These are phyloP conservation scores for Bombus picipes DNA, from an alignment of 1,140 invertebrate species.

Conservation along the genomic window DNA sequence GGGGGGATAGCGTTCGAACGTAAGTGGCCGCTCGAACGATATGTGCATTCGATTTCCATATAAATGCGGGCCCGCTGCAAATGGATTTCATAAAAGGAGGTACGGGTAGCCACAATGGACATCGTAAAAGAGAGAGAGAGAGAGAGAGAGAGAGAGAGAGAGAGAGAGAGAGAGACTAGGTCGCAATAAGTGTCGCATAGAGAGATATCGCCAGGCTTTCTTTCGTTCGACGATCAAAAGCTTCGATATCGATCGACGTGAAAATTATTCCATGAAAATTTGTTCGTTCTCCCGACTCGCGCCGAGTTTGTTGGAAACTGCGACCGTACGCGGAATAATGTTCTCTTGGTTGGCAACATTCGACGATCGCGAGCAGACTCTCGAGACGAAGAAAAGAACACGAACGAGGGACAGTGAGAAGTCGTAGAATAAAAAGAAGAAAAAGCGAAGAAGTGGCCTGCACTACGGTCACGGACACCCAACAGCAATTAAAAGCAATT, in stretches of 20 bases:
- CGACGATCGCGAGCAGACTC: not conserved
- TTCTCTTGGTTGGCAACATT: not conserved
- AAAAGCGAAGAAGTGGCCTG: constrained; percentile 17
- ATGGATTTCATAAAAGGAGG: constrained; percentile 29
- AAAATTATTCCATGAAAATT: not conserved
- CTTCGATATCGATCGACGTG: not conserved
- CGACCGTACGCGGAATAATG: not conserved
- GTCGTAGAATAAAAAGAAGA: not conserved
- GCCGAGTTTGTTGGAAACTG: not conserved
- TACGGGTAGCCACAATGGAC: not conserved
- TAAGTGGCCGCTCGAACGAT: constrained; percentile 2
- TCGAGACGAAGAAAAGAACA: not conserved
- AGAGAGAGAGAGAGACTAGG: not conserved
- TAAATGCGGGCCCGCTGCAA: constrained; percentile 5
- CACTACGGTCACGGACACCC: constrained; percentile 35
- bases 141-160: too few species aligned
- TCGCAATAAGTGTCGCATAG: not conserved
- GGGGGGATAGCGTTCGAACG: not conserved
- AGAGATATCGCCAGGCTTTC: not conserved
- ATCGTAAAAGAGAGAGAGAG: not conserved
- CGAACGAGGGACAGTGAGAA: not conserved
- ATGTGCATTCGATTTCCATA: constrained; percentile 33
- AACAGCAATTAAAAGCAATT: constrained; percentile 67
- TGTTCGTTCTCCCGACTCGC: too few species aligned
- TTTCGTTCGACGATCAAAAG: not conserved